These are phyloP conservation scores for Dipodomys spectabilis DNA, from an alignment of 2,113 vertebrate genomes.

Conservation along the genomic window DNA sequence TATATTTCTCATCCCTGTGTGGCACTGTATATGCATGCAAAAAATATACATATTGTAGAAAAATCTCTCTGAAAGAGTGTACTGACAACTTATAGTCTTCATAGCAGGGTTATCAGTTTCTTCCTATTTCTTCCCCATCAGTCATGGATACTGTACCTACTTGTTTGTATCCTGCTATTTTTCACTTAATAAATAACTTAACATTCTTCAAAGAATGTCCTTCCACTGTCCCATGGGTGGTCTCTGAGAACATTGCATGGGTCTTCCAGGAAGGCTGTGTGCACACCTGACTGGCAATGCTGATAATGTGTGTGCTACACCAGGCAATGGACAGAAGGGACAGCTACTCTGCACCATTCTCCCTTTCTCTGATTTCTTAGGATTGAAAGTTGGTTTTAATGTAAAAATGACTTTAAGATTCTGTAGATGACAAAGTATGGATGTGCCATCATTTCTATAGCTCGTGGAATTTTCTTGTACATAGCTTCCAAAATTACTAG, in stretches of 20 bases:
- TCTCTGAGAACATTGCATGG: background rate
- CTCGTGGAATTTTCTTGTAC: background rate
- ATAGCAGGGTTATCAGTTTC: background rate
- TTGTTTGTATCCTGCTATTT: slow-evolving; percentile 17
- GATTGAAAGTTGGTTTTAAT: slow-evolving; percentile 92
- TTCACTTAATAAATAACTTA: background rate
- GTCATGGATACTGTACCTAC: too few relatives aligned
- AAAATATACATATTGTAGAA: background rate
- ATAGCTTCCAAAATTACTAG: background rate
- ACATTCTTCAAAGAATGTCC: slow-evolving; percentile 6
- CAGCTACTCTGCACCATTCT: slow-evolving; percentile 25
- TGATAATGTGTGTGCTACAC: slow-evolving; percentile 6
- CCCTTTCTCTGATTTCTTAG: slow-evolving; percentile 89
- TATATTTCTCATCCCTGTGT: background rate
- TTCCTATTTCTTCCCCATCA: background rate
- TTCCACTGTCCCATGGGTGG: background rate
- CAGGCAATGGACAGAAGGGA: background rate
- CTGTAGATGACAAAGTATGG: background rate
- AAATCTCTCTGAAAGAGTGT: slow-evolving; percentile 33
- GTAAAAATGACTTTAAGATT: slow-evolving; percentile 70
- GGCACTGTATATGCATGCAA: background rate
- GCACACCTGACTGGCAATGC: background rate
- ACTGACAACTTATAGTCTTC: background rate
- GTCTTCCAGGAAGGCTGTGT: background rate
- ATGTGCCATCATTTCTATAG: background rate